Percentiles rank a stretch among this genome's conserved stretches.
Conservation (phyloP, 2,888 invertebrate genomes). For the Amphipyra berbera region DNA sequence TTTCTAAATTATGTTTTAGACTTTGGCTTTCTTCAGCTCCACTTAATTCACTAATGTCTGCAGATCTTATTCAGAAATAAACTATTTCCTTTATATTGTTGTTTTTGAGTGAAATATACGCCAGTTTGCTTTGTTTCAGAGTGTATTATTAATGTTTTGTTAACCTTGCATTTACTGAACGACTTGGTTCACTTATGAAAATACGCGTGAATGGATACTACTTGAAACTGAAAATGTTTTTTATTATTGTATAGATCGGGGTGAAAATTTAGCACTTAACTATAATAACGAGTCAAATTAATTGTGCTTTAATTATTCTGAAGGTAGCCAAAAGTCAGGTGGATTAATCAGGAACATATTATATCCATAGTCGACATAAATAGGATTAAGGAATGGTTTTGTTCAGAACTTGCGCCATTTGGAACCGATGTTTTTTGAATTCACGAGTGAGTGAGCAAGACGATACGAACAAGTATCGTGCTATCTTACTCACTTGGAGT, state of each 20-base stretch:
- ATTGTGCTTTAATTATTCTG: constrained; percentile 11
- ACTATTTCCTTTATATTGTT: constrained; percentile 9
- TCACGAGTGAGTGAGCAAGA: constrained; percentile 21
- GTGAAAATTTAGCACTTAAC: constrained; percentile 1
- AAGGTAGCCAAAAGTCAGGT: constrained; percentile 49
- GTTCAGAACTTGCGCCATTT: constrained; percentile 31
- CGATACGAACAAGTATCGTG: not conserved
- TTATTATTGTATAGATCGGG: not conserved
- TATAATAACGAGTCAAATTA: constrained; percentile 10
- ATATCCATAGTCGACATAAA: constrained; percentile 20
- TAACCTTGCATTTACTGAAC: constrained; percentile 28
- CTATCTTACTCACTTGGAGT: constrained; percentile 22
- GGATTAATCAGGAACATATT: not conserved
- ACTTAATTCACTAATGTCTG: constrained; percentile 14
- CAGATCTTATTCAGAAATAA: constrained; percentile 11
- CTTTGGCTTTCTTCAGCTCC: constrained; percentile 38
- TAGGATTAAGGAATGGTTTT: constrained; percentile 42
- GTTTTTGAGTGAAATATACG: constrained; percentile 24
- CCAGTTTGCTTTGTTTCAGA: constrained; percentile 23
- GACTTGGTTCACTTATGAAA: not conserved
- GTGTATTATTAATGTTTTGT: constrained; percentile 28
- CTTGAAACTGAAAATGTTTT: constrained; percentile 2
- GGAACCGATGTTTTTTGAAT: constrained; percentile 21
- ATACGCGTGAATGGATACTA: constrained; percentile 18
- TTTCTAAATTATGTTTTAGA: constrained; percentile 9